Percentiles rank a stretch among this genome's conserved stretches.
phyloP scores from a whole-genome alignment of 2,797 vertebrate genomes.

The Semaprochilodus insignis region DNA sequence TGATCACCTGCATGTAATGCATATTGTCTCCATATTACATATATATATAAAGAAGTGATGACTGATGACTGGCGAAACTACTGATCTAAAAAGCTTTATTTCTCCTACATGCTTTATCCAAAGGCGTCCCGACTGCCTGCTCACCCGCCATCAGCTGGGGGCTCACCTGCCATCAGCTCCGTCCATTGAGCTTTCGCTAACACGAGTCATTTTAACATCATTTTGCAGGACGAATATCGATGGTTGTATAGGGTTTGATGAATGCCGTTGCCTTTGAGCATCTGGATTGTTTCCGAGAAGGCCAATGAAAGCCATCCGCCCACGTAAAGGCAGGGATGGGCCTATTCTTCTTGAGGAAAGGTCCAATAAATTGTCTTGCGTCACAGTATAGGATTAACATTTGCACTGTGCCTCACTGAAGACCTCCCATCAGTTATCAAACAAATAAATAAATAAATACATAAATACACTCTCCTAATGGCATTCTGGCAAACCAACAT shows the following conservation, averaged over 20 bases:
- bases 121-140: background rate
- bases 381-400: background rate
- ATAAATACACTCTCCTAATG: no score
- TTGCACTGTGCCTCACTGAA: background rate
- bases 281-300: background rate
- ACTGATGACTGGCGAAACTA: background rate
- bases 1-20: no score
- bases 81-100: no score
- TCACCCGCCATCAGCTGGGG: no score
- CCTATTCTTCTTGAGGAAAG: background rate
- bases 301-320: background rate
- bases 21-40: no score
- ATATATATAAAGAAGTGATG: background rate
- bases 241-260: background rate
- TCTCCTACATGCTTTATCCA: no score
- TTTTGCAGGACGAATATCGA: background rate
- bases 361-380: background rate
- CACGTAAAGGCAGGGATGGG: background rate
- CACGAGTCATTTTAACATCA: background rate
- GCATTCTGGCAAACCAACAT: background rate
- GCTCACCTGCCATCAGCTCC: background rate
- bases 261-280: background rate
- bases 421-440: background rate
- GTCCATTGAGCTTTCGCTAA: background rate
- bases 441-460: background rate